Base-by-base conservation (phyloP, 2,113 vertebrate species). In the Tinamus guttatus region DNA sequence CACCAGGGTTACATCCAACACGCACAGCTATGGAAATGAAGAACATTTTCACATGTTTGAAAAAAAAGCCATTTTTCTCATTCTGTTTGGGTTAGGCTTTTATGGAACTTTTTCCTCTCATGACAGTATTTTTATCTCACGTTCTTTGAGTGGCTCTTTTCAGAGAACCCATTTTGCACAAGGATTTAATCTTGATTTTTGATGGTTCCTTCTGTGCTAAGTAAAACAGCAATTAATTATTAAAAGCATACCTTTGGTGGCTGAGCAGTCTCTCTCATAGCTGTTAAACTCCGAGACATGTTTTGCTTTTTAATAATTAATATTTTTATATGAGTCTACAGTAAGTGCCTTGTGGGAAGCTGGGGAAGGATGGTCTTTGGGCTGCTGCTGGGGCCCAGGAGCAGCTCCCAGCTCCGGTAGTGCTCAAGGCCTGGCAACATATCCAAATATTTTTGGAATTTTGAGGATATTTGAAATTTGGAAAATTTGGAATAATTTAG, bases 211-310 rank as follows among this genome's bases (percentile, higher is more conserved):
- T 90, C 90, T 85, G 89, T 85, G 68, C 96, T 96, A 96, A 96
- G 97, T 95, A 97, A 96, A 95, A 86, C 90, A 81, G 47, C 19
- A 77, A 93, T 97, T 91, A 96, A 97, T 96, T 95, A 97, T 97
- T 97, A 75, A 97, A 90, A 60, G 19, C 63, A 34, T 95, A 97
- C 93, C 91, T 97, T 97, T 96, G 84, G 90, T 91, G 83, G 65
- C 90, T 89, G 91, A 96, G 38, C n/a, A 0, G 70, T 94, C 88
- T 88, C 64, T 77, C 65, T 83, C 17, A 4, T 90, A 87, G 81
- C 83, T 90, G 71, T 85, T 95, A 85, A 95, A 95, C 81, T 95
- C 88, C 12, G 71, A 94, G 91, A 90, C 74, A 75, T 82, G 52
- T 92, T 96, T 96, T 89, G 56, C 89, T 81, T 89, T 93, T 97